phyloP scores from a whole-genome alignment of 2,888 invertebrate species.

The Mythimna vitellina region DNA sequence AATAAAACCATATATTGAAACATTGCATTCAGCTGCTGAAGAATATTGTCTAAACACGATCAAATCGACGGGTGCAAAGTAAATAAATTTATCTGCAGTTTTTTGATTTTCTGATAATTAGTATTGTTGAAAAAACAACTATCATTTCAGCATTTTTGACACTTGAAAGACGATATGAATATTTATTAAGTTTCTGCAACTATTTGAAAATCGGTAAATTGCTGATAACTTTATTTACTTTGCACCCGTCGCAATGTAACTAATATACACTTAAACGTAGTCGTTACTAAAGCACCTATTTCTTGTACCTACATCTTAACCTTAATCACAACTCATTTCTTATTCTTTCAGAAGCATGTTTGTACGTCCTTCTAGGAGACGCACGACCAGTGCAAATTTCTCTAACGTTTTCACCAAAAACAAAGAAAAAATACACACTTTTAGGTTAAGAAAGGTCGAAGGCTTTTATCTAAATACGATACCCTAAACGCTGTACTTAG shows the following conservation, averaged over 20 bases:
- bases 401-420: slow-evolving; percentile 37
- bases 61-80: too few species aligned
- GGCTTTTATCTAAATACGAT: slow-evolving; percentile 59
- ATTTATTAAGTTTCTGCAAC: too few species aligned
- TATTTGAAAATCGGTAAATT: too few species aligned
- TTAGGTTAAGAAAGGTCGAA: slow-evolving; percentile 36
- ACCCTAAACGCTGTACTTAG: slow-evolving; percentile 36
- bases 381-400: slow-evolving; percentile 32
- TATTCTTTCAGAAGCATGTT: slow-evolving; percentile 33
- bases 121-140: too few species aligned
- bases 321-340: slow-evolving; percentile 43
- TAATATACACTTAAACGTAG: neutral
- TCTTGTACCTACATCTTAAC: slow-evolving; percentile 14
- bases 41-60: neutral
- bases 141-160: too few species aligned
- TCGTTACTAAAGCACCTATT: slow-evolving; percentile 13
- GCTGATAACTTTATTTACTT: too few species aligned
- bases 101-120: too few species aligned
- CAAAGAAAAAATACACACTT: slow-evolving; percentile 33
- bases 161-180: too few species aligned
- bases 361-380: slow-evolving; percentile 6
- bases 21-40: too few species aligned
- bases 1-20: too few species aligned
- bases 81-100: too few species aligned
- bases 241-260: too few species aligned